Percentiles rank a stretch among this genome's conserved stretches.
phyloP scores from a whole-genome alignment of 2,113 vertebrate species.

The Hyla sarda region DNA sequence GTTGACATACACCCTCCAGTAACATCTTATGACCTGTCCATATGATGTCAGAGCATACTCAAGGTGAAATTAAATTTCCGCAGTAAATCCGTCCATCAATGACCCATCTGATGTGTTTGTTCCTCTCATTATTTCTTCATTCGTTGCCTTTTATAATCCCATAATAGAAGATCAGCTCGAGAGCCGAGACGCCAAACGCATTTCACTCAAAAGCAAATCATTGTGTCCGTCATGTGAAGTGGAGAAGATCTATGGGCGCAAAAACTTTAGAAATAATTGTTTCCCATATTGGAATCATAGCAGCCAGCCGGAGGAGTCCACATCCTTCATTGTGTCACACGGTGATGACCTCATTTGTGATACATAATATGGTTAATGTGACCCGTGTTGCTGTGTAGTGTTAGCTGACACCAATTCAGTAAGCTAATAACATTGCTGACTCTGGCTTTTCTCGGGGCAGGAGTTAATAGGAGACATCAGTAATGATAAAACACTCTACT shows the following conservation, averaged over 20 bases:
- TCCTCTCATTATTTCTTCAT: neutral
- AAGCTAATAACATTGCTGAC: slow-evolving; percentile 49
- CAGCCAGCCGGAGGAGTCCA: neutral
- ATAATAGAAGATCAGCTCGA: neutral
- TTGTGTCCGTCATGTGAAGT: neutral
- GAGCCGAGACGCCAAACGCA: neutral
- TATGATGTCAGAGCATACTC: too few relatives aligned
- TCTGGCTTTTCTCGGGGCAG: slow-evolving; percentile 21
- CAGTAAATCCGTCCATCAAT: neutral
- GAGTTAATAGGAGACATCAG: slow-evolving; percentile 48
- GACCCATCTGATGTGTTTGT: neutral
- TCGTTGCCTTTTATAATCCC: neutral
- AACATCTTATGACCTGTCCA: too few relatives aligned
- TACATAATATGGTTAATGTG: slow-evolving; percentile 38
- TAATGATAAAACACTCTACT: slow-evolving; percentile 41
- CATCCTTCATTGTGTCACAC: slow-evolving; percentile 36
- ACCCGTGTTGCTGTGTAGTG: slow-evolving; percentile 11
- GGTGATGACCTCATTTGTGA: slow-evolving; percentile 34
- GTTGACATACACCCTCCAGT: too few relatives aligned
- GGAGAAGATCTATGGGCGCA: neutral
- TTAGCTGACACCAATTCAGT: slow-evolving; percentile 26
- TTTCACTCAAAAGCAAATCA: neutral
- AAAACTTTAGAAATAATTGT: neutral
- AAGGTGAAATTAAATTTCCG: neutral
- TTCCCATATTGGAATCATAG: neutral